Evolutionary conservation across 1,140 invertebrate genomes (phyloP).

Genomic region (Thereuonema tuberculata): DNA sequence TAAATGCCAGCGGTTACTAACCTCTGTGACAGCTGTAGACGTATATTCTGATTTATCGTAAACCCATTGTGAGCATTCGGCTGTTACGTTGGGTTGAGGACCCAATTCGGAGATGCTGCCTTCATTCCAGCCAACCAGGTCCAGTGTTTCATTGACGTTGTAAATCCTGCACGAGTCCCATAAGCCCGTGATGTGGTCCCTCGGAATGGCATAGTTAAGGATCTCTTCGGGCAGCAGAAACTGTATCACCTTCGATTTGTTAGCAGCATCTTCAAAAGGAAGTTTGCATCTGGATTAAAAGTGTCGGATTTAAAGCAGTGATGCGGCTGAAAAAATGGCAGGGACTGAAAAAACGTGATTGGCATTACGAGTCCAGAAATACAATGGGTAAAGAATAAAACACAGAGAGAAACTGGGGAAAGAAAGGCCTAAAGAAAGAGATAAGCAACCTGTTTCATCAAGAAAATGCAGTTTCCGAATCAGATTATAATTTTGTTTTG

Average conservation of each 20-base stretch:
- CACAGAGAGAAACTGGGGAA: too few relatives aligned
- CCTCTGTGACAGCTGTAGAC: slow-evolving; percentile 47
- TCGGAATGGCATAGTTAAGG: background rate
- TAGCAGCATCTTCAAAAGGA: slow-evolving; percentile 29
- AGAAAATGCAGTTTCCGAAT: too few relatives aligned
- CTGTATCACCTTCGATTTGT: background rate
- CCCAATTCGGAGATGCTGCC: slow-evolving; percentile 24
- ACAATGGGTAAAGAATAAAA: too few relatives aligned
- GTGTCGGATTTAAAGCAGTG: too few relatives aligned
- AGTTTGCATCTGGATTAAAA: slow-evolving; percentile 1
- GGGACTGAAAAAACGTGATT: too few relatives aligned
- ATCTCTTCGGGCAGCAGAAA: background rate
- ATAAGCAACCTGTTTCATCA: too few relatives aligned
- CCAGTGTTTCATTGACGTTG: slow-evolving; percentile 26
- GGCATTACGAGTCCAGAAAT: too few relatives aligned
- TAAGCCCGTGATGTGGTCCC: background rate
- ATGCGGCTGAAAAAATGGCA: too few relatives aligned
- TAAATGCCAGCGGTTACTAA: slow-evolving; percentile 22
- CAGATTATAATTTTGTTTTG: too few relatives aligned
- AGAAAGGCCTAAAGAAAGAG: too few relatives aligned
- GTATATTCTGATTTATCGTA: slow-evolving; percentile 43
- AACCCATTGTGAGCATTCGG: slow-evolving; percentile 40
- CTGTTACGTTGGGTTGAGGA: slow-evolving; percentile 20
- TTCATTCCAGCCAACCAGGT: slow-evolving; percentile 37
- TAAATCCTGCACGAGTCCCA: background rate